Evolutionary conservation across 2,888 invertebrate species (phyloP), one percentile per base, ranked within the genome.

Genomic region (Hypolimnas misippus): DNA sequence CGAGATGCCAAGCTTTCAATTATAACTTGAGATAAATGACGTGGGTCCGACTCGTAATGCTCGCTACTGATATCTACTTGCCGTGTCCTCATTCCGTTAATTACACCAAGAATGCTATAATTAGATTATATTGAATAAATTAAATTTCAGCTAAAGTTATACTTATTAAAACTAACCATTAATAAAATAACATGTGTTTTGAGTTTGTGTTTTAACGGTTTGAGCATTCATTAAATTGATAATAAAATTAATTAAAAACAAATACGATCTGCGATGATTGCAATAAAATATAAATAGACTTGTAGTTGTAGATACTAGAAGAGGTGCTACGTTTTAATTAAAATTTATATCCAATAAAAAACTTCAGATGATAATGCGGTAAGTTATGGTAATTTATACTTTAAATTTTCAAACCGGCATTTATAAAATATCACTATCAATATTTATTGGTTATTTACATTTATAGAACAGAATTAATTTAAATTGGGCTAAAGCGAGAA

Each of bases 1-100:
- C 62, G 66, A 61, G 69, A 70, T 71, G 81, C 78, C 79, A 83
- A 83, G 85, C 85, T 84, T 89, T 89, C 89, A 90, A 90, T 90
- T 90, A 89, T 87, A 90, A 89, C 78, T 87, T 84, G 79, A 82
- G 82, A 85, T 87, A 83, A 86, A 82, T 83, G 83, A 82, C 84
- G 83, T 76, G 79, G 58, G 56, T 62, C 56, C 61, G 53, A 54
- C 63, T 58, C 44, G 44, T 55, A 31, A 60, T 59, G 59, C 58
- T 59, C 49, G 54, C 62, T 60, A 58, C 61, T 64, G 59, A 80
- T 79, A 75, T 76, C 74, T 75, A 77, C 73, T 72, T 69, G 66
- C 74, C 73, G 69, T 70, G 75, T 74, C 61, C 71, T 53, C 57
- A 57, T 70, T 67, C 54, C 53, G 57, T 59, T 71, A 68, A 71